Evolutionary conservation across 2,113 vertebrate genomes (phyloP), one percentile per base, ranked within the genome.

Genomic region (Chaetodon auriga): DNA sequence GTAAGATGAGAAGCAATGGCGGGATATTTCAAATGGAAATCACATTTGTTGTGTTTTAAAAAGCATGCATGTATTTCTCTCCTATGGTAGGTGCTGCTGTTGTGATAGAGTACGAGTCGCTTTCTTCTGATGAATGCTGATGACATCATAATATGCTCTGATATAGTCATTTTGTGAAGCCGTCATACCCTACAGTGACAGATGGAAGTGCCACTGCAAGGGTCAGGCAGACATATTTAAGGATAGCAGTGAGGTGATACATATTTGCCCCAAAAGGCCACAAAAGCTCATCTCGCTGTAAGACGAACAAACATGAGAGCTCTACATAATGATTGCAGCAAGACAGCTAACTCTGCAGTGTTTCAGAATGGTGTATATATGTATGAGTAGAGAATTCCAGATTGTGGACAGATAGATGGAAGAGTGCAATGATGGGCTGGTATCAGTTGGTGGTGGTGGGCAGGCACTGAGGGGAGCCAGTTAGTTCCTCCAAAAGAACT

Each of bases 151-250:
- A 15, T 68, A 23, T 58, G 62, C 46, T 74, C 53, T 38, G 30
- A 54, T n/a, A 51, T 23, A 21, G 38, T 46, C 49, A 18, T 78
- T 70, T 53, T 68, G 55, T 45, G 53, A 13, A 53, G 58, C 49
- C 12, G 41, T 49, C 41, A 45, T 66, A 78, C 4, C 60, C 16
- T 8, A 12, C 38, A 18, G 58, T 41, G 68, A 77, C 72, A 64
- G 76, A 83, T 81, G 63, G 64, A 75, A 16, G 70, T 63, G 77
- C 65, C 68, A 72, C 46, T 80, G 68, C 68, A 92, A 93, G 90
- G 93, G 92, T 89, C 85, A 83, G 25, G 35, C 58, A 87, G 76
- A 80, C 82, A 89, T 83, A 63, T 85, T 51, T 65, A 85, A 78
- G 66, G 69, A 81, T 54, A 62, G 75, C 65, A 66, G 30, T 25